Percentiles rank a stretch among this genome's conserved stretches.
These are phyloP conservation scores for Pecten maximus DNA, from an alignment of 2,888 invertebrate species.

Conservation along the genomic window DNA sequence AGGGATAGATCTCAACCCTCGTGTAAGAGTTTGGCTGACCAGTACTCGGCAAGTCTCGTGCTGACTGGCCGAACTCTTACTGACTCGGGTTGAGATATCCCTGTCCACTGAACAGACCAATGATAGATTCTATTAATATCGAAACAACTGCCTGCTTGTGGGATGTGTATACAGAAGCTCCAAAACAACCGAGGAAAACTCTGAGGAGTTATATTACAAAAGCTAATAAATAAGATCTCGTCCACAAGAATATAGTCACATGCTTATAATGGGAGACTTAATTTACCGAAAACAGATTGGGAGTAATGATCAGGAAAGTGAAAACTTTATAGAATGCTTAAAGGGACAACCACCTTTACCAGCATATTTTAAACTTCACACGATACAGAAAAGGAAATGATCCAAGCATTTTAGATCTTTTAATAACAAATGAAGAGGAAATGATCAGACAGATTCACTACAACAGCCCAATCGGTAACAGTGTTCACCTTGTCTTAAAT, in stretches of 20 bases:
- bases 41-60: no score
- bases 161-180: background rate
- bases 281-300: background rate
- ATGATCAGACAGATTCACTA: slow-evolving; percentile 6
- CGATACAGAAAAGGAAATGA: background rate
- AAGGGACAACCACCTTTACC: background rate
- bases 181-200: background rate
- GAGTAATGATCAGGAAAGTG: background rate
- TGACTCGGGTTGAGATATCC: no score
- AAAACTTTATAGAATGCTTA: background rate
- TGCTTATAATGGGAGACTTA: background rate
- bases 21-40: no score
- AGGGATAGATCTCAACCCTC: no score
- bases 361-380: background rate
- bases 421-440: background rate
- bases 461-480: slow-evolving; percentile 31
- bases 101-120: no score
- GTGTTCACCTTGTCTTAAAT: slow-evolving; percentile 41
- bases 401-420: background rate
- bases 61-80: no score
- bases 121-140: no score
- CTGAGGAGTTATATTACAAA: background rate
- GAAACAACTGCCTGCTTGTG: background rate
- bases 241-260: background rate
- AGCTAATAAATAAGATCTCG: background rate